Evolutionary conservation across 2,113 vertebrate genomes (phyloP), one percentile per base, ranked within the genome.

Genomic region (Serinus canaria): DNA sequence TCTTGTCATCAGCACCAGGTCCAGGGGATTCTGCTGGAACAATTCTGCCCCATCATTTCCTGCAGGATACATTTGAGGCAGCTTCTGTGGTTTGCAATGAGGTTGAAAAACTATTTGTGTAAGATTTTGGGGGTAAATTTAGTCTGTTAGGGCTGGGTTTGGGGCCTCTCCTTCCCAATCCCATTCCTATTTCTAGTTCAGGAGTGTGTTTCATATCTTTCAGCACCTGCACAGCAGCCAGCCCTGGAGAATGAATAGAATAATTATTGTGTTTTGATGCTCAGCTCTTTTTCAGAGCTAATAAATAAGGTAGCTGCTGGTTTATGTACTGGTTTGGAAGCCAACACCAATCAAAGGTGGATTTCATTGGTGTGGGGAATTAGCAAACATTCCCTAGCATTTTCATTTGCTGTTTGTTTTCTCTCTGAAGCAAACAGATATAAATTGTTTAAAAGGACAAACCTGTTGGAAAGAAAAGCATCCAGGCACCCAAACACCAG

Each of bases 391-490:
- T 79, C 82, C 50, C 52, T 37, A 78, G 64, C 22, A 13, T 49
- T 72, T n/a, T 69, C 28, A 76, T 94, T 87, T 88, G 79, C 67
- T 93, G 46, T 79, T 96, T 94, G 68, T 92, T 94, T 89, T 79
- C 87, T 52, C 67, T 95, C 55, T 67, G 76, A 86, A 93, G 70
- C 47, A 94, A 90, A 89, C 8, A 9, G 59, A 72, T 78, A 80
- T 69, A 85, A 96, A 96, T 80, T 64, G 81, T 87, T 95, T 66
- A 75, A 93, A 94, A 89, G 70, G 59, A 63, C 86, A 97, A 89
- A 85, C 31, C 59, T 74, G 35, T 66, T 41, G 15, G 14, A n/a
- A 23, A 56, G 63, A 39, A 93, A 92, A 85, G 63, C n/a, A 56
- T 80, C 68, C 75, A 87, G 62, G 33, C 67, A 79, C 55, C 58